Evolutionary conservation across 2,888 invertebrate genomes (phyloP).

Genomic region (Nomada flava): DNA sequence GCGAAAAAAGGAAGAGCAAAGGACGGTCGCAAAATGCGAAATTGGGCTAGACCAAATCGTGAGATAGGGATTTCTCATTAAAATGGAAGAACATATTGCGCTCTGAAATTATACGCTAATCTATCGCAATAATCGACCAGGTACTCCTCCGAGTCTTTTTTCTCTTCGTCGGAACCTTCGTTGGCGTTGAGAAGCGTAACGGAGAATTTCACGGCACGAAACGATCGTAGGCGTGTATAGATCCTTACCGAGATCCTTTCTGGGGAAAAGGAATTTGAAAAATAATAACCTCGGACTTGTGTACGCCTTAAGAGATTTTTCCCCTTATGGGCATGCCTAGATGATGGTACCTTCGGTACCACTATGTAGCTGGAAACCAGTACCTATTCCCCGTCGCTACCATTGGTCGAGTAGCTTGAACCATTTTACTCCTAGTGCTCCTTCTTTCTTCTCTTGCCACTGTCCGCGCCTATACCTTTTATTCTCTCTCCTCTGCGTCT

Average conservation of each 20-base stretch:
- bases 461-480: conserved; percentile 8
- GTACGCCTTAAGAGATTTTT: conserved; percentile 21
- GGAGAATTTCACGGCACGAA: conserved; percentile 13
- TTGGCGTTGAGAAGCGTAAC: conserved; percentile 9
- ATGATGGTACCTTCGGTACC: conserved; percentile 49
- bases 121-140: conserved; percentile 26
- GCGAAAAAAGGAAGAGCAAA: conserved; percentile 32
- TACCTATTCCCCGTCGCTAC: conserved; percentile 34
- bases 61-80: conserved; percentile 66
- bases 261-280: conserved; percentile 14
- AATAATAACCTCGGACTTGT: not conserved
- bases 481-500: conserved; percentile 27
- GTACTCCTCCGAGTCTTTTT: not conserved
- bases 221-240: not conserved
- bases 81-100: conserved; percentile 46
- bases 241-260: not conserved
- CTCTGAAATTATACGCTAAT: conserved; percentile 35
- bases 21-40: conserved; percentile 67
- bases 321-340: conserved; percentile 47
- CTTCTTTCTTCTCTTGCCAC: conserved; percentile 26
- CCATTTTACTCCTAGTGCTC: conserved; percentile 32
- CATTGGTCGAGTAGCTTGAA: conserved; percentile 51
- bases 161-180: not conserved
- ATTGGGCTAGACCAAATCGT: conserved; percentile 68
- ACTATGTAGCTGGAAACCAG: conserved; percentile 21